Conservation (phyloP, 2,888 invertebrate genomes). For the Dynastes maya region DNA sequence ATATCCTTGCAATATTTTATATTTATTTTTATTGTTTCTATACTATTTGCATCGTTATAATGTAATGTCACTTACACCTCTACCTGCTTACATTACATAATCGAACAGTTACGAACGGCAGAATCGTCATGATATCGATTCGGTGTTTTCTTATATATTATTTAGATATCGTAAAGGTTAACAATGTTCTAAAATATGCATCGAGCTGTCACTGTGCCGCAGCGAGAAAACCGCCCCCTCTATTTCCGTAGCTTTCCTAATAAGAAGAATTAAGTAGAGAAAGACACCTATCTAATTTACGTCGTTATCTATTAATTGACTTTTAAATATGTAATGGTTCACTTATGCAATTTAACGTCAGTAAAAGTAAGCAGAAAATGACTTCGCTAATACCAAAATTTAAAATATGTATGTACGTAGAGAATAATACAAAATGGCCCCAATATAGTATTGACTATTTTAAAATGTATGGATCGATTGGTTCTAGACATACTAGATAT, state of each 20-base stretch:
- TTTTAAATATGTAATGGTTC: constrained; percentile 40
- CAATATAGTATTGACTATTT: neutral
- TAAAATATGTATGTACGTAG: neutral
- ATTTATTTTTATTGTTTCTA: constrained; percentile 30
- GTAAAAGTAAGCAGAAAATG: constrained; percentile 12
- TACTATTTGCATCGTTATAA: constrained; percentile 20
- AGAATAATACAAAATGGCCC: neutral
- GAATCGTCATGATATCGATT: constrained; percentile 49
- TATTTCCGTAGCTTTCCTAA: constrained; percentile 32
- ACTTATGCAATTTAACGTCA: constrained; percentile 5
- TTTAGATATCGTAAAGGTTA: constrained; percentile 58
- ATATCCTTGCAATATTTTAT: constrained; percentile 18
- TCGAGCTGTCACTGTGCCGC: constrained; percentile 49
- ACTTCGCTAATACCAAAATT: neutral
- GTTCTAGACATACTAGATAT: no score
- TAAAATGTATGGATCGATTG: no score
- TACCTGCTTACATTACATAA: constrained; percentile 35
- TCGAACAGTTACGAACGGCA: constrained; percentile 27
- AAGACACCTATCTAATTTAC: constrained; percentile 30
- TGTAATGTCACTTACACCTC: constrained; percentile 29
- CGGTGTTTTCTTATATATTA: constrained; percentile 51
- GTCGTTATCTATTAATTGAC: constrained; percentile 41
- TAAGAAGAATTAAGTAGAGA: constrained; percentile 21
- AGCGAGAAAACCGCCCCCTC: constrained; percentile 38
- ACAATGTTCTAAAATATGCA: constrained; percentile 59